Percentiles rank a stretch among this genome's conserved stretches.
Conservation (phyloP, 2,888 invertebrate genomes). For the Cataglyphis altisquamis region DNA sequence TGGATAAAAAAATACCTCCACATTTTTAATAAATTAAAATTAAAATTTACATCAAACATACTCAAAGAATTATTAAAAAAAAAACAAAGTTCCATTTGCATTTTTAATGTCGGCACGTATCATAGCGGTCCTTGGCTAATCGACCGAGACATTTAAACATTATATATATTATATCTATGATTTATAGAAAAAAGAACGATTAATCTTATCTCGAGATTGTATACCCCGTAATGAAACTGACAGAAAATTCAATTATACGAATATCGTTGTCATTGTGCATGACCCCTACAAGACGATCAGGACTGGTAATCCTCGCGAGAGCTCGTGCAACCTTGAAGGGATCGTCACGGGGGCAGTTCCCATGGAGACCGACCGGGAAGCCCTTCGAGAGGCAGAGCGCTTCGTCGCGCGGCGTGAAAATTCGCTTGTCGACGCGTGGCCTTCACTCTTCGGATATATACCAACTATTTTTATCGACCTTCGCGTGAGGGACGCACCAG, state of each 20-base stretch:
- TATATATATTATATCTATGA: neutral
- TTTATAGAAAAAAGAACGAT: neutral
- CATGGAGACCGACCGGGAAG: constrained; percentile 40
- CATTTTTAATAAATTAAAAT: neutral
- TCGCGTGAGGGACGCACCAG: constrained; percentile 47
- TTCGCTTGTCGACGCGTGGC: constrained; percentile 23
- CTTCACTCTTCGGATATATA: constrained; percentile 19
- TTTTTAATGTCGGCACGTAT: neutral
- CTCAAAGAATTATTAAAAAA: neutral
- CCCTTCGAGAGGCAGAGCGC: constrained; percentile 6
- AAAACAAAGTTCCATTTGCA: neutral
- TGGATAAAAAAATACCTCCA: neutral
- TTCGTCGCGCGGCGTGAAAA: constrained; percentile 32
- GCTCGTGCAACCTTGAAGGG: constrained; percentile 16
- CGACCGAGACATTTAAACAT: neutral
- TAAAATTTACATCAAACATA: neutral
- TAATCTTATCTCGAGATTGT: neutral
- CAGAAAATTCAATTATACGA: neutral
- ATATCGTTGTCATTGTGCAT: neutral
- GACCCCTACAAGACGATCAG: neutral
- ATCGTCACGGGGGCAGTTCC: constrained; percentile 30
- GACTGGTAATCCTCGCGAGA: neutral
- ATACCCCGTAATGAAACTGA: too few relatives aligned
- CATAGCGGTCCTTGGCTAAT: neutral
- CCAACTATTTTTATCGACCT: constrained; percentile 55